Percentiles rank a stretch among this genome's conserved stretches.
These are phyloP conservation scores for Leucoraja erinaceus DNA, from an alignment of 2,113 vertebrate genomes.

Conservation along the genomic window DNA sequence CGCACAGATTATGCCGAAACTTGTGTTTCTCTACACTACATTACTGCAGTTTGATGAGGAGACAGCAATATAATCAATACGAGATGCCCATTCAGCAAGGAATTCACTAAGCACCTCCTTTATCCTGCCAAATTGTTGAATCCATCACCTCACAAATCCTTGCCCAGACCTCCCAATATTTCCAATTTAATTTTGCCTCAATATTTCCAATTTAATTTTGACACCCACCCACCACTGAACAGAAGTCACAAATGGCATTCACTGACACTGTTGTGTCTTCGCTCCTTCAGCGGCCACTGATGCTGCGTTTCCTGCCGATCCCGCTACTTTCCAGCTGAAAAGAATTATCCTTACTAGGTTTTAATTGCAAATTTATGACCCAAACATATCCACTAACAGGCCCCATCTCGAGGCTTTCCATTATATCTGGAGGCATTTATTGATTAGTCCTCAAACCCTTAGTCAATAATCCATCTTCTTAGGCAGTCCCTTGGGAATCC, in stretches of 20 bases:
- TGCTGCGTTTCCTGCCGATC: neutral
- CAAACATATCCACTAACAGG: neutral
- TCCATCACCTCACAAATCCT: neutral
- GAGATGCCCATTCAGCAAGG: neutral
- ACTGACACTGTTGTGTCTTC: too few species aligned
- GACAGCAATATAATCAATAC: neutral
- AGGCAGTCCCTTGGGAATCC: neutral
- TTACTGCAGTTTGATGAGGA: neutral
- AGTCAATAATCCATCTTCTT: neutral
- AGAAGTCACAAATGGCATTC: neutral
- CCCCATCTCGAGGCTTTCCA: neutral
- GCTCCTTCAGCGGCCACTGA: neutral
- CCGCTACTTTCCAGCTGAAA: neutral
- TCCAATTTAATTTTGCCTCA: neutral
- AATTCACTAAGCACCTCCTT: neutral
- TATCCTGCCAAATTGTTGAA: neutral
- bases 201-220: neutral
- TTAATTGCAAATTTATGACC: neutral
- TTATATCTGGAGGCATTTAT: neutral
- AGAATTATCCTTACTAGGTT: neutral
- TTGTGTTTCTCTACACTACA: constrained; percentile 42
- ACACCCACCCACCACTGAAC: neutral
- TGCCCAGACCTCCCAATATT: neutral
- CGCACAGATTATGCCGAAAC: constrained; percentile 41
- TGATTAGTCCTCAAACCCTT: neutral